Evolutionary conservation across 2,888 invertebrate genomes (phyloP).

Genomic region (Galerucella nymphaeae): DNA sequence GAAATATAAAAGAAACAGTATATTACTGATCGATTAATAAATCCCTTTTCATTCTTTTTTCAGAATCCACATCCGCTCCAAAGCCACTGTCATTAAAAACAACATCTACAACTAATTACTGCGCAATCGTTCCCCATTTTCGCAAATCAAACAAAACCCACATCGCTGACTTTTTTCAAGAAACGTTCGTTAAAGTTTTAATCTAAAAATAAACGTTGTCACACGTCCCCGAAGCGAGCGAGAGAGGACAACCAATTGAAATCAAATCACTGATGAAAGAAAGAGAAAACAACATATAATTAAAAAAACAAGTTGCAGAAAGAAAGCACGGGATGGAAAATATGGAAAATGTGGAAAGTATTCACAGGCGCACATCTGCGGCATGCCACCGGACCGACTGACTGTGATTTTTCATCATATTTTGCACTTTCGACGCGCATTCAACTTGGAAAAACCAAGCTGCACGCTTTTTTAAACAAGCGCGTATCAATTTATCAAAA

Average conservation of each 20-base stretch:
- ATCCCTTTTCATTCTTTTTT: not conserved
- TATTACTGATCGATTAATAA: not conserved
- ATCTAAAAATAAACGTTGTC: constrained; percentile 42
- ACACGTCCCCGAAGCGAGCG: constrained; percentile 38
- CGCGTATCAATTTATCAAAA: constrained; percentile 48
- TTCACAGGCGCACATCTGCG: constrained; percentile 60
- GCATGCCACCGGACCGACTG: constrained; percentile 57
- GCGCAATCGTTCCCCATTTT: constrained; percentile 16
- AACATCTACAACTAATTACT: constrained; percentile 8
- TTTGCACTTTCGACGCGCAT: constrained; percentile 49
- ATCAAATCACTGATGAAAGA: constrained; percentile 48
- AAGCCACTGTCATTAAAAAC: not conserved
- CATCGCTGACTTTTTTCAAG: constrained; percentile 31
- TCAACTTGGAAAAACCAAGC: constrained; percentile 48
- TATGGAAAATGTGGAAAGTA: constrained; percentile 42
- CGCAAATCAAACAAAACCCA: constrained; percentile 31
- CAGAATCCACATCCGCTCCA: not conserved
- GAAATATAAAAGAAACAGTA: not conserved
- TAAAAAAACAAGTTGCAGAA: constrained; percentile 59
- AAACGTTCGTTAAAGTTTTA: constrained; percentile 40
- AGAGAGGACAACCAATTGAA: constrained; percentile 47
- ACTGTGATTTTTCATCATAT: constrained; percentile 64
- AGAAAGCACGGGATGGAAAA: constrained; percentile 52
- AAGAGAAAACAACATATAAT: constrained; percentile 54
- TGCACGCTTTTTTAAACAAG: constrained; percentile 43